Percentiles rank a stretch among this genome's conserved stretches.
Evolutionary conservation across 2,113 vertebrate genomes (phyloP).

Genomic region (Zapornia atra): DNA sequence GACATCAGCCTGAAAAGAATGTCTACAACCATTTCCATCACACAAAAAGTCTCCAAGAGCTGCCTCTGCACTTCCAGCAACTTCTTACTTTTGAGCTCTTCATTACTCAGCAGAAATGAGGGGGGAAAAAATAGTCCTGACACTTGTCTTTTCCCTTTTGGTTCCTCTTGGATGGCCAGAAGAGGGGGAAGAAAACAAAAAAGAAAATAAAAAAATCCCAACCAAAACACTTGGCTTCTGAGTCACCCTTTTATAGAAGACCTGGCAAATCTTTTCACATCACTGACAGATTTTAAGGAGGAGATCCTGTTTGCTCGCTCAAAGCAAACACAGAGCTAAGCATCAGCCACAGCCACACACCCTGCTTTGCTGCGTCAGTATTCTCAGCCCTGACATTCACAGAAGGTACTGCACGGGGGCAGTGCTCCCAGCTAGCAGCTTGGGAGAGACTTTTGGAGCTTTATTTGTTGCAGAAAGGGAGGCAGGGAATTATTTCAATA

Average conservation of each 20-base stretch:
- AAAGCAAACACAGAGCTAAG: neutral
- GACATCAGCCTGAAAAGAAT: neutral
- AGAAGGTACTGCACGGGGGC: accelerated
- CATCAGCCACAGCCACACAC: neutral
- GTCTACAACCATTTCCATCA: neutral
- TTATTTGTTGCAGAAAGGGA: neutral
- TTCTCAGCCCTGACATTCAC: accelerated
- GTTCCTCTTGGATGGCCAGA: neutral
- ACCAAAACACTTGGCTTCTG: neutral
- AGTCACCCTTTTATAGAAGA: neutral
- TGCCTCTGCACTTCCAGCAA: neutral
- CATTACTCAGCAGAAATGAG: neutral
- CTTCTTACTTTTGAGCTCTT: neutral
- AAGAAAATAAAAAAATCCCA: no score
- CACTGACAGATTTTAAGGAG: neutral
- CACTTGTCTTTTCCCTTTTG: neutral
- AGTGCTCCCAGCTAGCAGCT: neutral
- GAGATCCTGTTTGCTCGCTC: neutral
- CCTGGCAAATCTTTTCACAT: neutral
- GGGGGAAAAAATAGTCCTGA: neutral
- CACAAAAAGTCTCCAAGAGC: neutral
- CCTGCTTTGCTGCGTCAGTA: accelerated
- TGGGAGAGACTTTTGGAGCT: accelerated
- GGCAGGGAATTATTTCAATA: neutral
- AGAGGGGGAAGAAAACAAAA: accelerated